A percentile compares a stretch with the other conserved stretches of the same genome.
phyloP scores from a whole-genome alignment of 2,113 vertebrate species.

The Forbesichthys agassizii region DNA sequence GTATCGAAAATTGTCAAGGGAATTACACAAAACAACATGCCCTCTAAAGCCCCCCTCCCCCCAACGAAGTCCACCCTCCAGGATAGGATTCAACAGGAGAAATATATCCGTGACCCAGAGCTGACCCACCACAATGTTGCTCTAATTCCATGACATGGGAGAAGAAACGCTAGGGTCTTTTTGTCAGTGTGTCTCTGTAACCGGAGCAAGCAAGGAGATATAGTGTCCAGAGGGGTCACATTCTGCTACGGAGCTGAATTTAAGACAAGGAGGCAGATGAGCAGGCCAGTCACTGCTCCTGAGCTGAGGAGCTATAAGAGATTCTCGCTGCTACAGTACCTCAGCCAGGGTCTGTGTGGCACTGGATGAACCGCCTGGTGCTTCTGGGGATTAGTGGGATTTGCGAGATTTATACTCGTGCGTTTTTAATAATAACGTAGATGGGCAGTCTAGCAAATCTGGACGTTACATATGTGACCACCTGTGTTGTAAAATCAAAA shows the following conservation, averaged over 20 bases:
- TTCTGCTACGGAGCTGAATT: slow-evolving; percentile 69
- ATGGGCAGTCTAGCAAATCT: too few relatives aligned
- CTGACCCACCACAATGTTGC: slow-evolving; percentile 71
- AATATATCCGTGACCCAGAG: slow-evolving; percentile 60
- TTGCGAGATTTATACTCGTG: too few relatives aligned
- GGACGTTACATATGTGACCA: too few relatives aligned
- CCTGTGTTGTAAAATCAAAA: too few relatives aligned
- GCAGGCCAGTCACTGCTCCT: slow-evolving; percentile 39
- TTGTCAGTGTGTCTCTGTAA: slow-evolving; percentile 71
- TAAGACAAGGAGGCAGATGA: slow-evolving; percentile 60
- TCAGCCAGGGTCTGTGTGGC: slow-evolving; percentile 13
- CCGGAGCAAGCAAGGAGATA: slow-evolving; percentile 60
- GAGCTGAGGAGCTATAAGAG: slow-evolving; percentile 27
- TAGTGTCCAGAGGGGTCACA: slow-evolving; percentile 70
- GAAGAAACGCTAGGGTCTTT: slow-evolving; percentile 63
- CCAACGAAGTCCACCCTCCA: slow-evolving; percentile 16
- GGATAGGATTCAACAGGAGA: slow-evolving; percentile 32
- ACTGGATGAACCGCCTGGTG: too few relatives aligned
- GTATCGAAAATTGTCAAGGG: slow-evolving; percentile 43
- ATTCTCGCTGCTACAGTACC: slow-evolving; percentile 38
- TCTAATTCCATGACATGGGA: slow-evolving; percentile 62
- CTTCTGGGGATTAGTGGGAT: too few relatives aligned
- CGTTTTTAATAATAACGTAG: too few relatives aligned
- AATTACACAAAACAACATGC: slow-evolving; percentile 31
- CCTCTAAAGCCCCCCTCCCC: slow-evolving; percentile 25